Percentiles rank a stretch among this genome's conserved stretches.
Evolutionary conservation across 2,797 vertebrate species (phyloP).

Genomic region (Coilia nasus): DNA sequence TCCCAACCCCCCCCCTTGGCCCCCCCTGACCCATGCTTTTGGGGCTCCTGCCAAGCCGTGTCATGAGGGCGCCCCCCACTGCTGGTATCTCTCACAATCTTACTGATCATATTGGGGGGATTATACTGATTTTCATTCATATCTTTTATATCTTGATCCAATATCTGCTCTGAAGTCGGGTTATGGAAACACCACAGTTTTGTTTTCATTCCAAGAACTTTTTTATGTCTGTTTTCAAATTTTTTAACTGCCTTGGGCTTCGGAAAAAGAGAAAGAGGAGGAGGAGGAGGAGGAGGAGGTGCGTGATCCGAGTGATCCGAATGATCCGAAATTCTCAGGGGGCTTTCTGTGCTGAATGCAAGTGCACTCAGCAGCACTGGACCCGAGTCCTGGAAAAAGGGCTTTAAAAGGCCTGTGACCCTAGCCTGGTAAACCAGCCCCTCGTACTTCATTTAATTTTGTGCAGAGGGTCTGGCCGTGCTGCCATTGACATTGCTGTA

Average conservation of each 20-base stretch:
- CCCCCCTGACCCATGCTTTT: neutral
- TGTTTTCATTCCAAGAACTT: neutral
- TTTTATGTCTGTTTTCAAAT: neutral
- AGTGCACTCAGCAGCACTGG: neutral
- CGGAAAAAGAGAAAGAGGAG: too few relatives aligned
- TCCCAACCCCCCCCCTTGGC: neutral
- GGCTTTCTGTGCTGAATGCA: neutral
- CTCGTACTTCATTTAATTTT: too few relatives aligned
- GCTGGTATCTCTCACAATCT: neutral
- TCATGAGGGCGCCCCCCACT: neutral
- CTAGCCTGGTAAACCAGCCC: too few relatives aligned
- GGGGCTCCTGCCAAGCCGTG: neutral
- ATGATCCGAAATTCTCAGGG: neutral
- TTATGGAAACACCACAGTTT: neutral
- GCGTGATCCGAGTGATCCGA: neutral
- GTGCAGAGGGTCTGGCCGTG: too few relatives aligned
- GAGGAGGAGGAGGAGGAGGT: neutral
- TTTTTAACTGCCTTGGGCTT: neutral
- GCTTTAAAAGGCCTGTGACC: neutral
- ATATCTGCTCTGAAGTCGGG: neutral
- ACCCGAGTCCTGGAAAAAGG: neutral
- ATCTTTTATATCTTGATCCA: neutral
- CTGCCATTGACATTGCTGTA: too few relatives aligned
- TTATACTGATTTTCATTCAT: neutral
- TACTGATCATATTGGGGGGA: neutral